Evolutionary conservation across 2,888 invertebrate species (phyloP), one percentile per base, ranked within the genome.

Genomic region (Melanostoma scalare): DNA sequence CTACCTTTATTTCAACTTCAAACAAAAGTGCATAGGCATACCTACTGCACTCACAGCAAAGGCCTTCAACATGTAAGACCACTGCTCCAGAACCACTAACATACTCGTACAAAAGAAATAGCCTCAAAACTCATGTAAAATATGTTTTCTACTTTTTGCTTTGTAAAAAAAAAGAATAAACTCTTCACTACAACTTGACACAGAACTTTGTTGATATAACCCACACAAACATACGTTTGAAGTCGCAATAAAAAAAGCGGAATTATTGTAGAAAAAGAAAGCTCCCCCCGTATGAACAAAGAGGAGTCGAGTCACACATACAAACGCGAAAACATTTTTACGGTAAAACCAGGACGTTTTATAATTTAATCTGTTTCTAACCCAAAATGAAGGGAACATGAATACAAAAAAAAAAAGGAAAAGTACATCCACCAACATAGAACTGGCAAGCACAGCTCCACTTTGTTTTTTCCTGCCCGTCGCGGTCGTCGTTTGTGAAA

Each of bases 341-440:
- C 20, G 20, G 20, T 20, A 1, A 46, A 75, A 68, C 67, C 53
- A 69, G 68, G 68, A 69, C 76, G 40, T 61, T 75, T 69, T 69
- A 61, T 76, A 69, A 69, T 76, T 76, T 76, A 61, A 76, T 76
- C 76, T 68, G 38, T 55, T 69, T 53, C 55, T 76, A 76, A 76
- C 69, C 76, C 61, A 61, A 48, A 30, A 9, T 40, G 2, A 40
- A 40, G 31, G 31, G 33, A 6, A 20, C 20, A 20, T 20, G 20
- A 20, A 20, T 20, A 20, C 20, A 10, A 6, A 53, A 53, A 42
- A 42, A 36, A 36, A 2, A 20, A 20, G 20, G n/a, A 52, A 9
- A 61, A 20, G 20, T 20, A 58, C 36, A 33, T 6, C 52, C 3
- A 48, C 3, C 9, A 46, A 33, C 38, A 36, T 5, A 38, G 40